Evolutionary conservation across 2,113 vertebrate species (phyloP).

Genomic region (Phycodurus eques): DNA sequence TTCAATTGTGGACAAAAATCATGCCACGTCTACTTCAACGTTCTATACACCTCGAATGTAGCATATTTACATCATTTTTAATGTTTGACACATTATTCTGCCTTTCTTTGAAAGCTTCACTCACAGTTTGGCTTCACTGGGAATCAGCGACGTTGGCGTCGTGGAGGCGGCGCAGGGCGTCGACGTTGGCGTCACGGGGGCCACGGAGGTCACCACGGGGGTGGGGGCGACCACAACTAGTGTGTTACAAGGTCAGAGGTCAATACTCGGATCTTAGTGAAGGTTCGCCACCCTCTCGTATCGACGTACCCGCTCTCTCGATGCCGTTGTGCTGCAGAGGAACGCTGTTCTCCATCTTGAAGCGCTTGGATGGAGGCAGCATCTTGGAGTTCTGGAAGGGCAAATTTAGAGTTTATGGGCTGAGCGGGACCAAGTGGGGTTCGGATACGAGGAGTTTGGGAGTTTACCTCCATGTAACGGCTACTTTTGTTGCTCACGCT

Average conservation of each 20-base stretch:
- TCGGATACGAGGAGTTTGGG: no score
- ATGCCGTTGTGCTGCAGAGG: slow-evolving; percentile 64
- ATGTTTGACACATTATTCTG: no score
- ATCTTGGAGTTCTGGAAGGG: slow-evolving; percentile 72
- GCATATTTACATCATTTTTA: no score
- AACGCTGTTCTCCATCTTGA: slow-evolving; percentile 73
- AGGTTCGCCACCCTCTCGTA: not conserved
- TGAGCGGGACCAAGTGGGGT: not conserved
- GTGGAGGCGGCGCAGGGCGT: no score
- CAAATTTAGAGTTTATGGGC: not conserved
- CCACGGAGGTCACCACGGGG: not conserved
- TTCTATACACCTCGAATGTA: no score
- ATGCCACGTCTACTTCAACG: no score
- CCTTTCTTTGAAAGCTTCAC: not conserved
- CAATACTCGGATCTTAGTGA: not conserved
- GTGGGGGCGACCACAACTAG: not conserved
- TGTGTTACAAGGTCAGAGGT: not conserved
- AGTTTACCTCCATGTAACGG: slow-evolving; percentile 73
- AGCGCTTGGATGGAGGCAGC: slow-evolving; percentile 78
- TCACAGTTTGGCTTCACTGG: not conserved
- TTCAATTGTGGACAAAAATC: no score
- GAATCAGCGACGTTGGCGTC: not conserved
- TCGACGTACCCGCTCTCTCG: slow-evolving; percentile 40
- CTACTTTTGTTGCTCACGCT: slow-evolving; percentile 61
- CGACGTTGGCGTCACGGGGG: not conserved